A percentile compares a stretch with the other conserved stretches of the same genome.
These are phyloP conservation scores for Drosophila testacea DNA, from an alignment of 2,888 invertebrate genomes.

Conservation along the genomic window DNA sequence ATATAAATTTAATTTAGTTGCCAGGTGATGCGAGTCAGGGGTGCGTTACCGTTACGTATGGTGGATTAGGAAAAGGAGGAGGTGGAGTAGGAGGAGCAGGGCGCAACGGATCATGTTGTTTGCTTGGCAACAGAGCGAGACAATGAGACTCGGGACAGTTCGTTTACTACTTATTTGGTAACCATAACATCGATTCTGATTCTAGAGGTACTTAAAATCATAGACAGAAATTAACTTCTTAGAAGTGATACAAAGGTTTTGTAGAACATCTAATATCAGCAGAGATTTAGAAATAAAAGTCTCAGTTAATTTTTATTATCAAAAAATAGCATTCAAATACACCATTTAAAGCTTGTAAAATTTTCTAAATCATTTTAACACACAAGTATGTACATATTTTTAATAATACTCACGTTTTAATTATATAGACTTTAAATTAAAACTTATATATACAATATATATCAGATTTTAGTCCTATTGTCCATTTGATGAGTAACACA, in stretches of 20 bases:
- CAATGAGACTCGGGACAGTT: slow-evolving; percentile 22
- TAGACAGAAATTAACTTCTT: background rate
- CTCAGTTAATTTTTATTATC: too few species aligned
- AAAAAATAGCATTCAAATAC: too few species aligned
- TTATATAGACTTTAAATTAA: too few species aligned
- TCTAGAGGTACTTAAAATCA: background rate
- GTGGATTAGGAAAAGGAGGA: background rate
- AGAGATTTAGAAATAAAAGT: too few species aligned
- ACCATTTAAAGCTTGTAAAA: too few species aligned
- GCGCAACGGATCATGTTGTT: slow-evolving; percentile 6
- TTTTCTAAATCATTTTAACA: background rate
- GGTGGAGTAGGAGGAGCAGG: too few species aligned
- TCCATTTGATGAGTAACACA: too few species aligned
- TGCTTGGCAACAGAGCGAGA: slow-evolving; percentile 16
- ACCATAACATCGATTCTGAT: background rate
- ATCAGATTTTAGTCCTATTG: too few species aligned
- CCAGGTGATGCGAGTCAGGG: slow-evolving; percentile 33
- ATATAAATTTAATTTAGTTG: slow-evolving; percentile 58
- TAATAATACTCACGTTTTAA: too few species aligned
- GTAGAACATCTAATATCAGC: background rate
- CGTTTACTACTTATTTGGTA: slow-evolving; percentile 5
- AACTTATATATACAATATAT: too few species aligned
- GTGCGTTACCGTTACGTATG: slow-evolving; percentile 4
- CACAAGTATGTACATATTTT: too few species aligned
- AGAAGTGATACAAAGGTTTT: background rate